A percentile compares a stretch with the other conserved stretches of the same genome.
Conservation (phyloP, 2,888 invertebrate genomes). For the Synergus laeviventris region DNA sequence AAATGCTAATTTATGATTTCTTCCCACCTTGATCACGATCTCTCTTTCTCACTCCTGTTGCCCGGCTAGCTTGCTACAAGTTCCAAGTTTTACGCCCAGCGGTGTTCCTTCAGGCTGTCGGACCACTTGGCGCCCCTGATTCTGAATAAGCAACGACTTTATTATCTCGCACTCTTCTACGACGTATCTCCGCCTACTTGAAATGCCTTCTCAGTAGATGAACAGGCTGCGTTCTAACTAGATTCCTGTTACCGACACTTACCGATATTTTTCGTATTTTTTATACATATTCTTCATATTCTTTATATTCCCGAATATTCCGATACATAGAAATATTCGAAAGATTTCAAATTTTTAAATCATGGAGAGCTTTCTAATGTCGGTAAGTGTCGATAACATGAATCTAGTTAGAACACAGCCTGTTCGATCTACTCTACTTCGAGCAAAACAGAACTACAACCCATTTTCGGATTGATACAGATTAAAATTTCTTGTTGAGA, state of each 20-base stretch:
- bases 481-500: neutral
- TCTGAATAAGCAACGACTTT: constrained; percentile 60
- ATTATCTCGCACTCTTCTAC: constrained; percentile 55
- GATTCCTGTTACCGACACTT: no score
- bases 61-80: constrained; percentile 50
- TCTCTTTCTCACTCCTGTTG: constrained; percentile 44
- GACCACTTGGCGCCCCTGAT: constrained; percentile 59
- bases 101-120: constrained; percentile 49
- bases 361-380: no score
- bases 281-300: no score
- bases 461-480: neutral
- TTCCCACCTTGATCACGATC: constrained; percentile 57
- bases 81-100: constrained; percentile 54
- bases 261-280: no score
- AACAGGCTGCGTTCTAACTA: no score
- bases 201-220: constrained; percentile 35
- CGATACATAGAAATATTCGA: no score
- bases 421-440: neutral
- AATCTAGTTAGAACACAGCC: no score
- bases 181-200: constrained; percentile 46
- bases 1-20: constrained; percentile 70
- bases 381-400: no score
- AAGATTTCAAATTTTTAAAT: no score
- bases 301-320: no score
- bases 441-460: constrained; percentile 41